Evolutionary conservation across 2,888 invertebrate species (phyloP).

Genomic region (Gibbula magus): DNA sequence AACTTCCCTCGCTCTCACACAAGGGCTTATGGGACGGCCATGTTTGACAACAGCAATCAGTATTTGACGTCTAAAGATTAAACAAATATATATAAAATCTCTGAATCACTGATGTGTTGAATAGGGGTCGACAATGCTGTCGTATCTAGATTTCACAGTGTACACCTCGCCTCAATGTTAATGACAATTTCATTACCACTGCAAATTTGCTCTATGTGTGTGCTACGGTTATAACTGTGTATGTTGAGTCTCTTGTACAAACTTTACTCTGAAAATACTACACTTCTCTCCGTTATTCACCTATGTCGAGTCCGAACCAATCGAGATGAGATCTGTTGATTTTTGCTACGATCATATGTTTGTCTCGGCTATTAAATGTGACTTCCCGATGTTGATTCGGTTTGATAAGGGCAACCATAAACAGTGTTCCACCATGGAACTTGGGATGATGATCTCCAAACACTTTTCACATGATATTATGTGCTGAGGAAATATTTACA

Average conservation of each 20-base stretch:
- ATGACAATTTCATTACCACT: slow-evolving; percentile 27
- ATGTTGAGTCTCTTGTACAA: not conserved
- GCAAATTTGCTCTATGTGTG: slow-evolving; percentile 25
- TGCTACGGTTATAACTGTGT: not conserved
- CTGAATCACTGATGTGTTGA: not conserved
- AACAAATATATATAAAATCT: slow-evolving; percentile 26
- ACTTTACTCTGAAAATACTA: slow-evolving; percentile 16
- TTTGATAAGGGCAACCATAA: slow-evolving; percentile 24
- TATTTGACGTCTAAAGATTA: slow-evolving; percentile 2
- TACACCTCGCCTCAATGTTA: not conserved
- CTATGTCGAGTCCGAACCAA: not conserved
- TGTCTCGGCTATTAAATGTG: slow-evolving; percentile 27
- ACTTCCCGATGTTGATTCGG: slow-evolving; percentile 26
- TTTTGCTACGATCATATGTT: slow-evolving; percentile 26
- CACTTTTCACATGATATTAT: slow-evolving; percentile 27
- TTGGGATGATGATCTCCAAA: slow-evolving; percentile 6
- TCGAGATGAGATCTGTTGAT: slow-evolving; percentile 11
- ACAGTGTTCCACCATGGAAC: not conserved
- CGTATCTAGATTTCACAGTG: slow-evolving; percentile 14
- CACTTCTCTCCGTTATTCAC: not conserved
- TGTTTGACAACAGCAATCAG: slow-evolving; percentile 9
- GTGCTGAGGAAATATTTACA: slow-evolving; percentile 29
- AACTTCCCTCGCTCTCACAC: not conserved
- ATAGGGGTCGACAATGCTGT: not conserved
- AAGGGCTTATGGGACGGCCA: slow-evolving; percentile 1